phyloP scores from a whole-genome alignment of 2,797 vertebrate genomes.

The Myotis myotis region DNA sequence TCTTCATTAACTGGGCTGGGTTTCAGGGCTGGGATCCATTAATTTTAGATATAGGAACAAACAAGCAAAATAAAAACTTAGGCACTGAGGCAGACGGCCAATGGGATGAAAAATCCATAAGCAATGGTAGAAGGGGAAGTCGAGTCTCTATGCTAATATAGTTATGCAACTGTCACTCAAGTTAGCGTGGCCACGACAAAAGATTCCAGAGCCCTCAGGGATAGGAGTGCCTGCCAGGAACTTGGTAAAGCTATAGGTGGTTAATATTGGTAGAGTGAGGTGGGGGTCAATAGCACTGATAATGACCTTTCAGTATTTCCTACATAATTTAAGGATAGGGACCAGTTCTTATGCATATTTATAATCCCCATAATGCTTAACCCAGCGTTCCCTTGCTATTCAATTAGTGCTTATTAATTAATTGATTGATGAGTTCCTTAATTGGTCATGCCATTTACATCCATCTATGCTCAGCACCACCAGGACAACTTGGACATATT shows the following conservation, averaged over 20 bases:
- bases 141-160: background rate
- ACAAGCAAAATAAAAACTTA: background rate
- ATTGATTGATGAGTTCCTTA: slow-evolving; percentile 57
- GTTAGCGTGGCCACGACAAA: background rate
- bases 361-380: background rate
- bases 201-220: background rate
- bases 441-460: slow-evolving; percentile 41
- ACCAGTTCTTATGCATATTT: background rate
- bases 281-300: background rate
- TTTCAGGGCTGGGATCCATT: background rate
- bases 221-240: background rate
- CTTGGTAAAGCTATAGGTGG: background rate
- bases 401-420: slow-evolving; percentile 51
- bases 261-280: background rate
- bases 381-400: slow-evolving; percentile 30
- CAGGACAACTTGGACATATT: slow-evolving; percentile 31
- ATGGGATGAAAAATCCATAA: background rate
- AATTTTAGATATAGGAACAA: background rate
- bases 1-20: background rate
- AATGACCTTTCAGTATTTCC: background rate
- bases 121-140: background rate
- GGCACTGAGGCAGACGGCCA: background rate
- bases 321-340: background rate
- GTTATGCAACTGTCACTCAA: background rate
- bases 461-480: background rate